Conservation (phyloP, 2,888 invertebrate genomes). For the Lithosia quadra region DNA sequence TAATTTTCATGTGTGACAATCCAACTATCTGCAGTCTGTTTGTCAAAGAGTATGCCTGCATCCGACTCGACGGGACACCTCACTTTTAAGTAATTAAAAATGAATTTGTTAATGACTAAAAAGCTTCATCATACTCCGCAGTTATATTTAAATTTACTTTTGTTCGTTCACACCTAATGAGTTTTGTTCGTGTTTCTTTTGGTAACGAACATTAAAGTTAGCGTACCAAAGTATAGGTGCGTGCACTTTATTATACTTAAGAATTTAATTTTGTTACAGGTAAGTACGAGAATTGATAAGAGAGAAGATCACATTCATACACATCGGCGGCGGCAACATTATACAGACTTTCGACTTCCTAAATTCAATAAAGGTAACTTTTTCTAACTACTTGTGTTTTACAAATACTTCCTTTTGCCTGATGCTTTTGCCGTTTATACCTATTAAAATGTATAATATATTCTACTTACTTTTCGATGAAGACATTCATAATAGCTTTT, state of each 20-base stretch:
- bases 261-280: neutral
- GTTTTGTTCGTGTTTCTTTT: constrained; percentile 4
- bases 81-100: neutral
- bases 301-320: too few relatives aligned
- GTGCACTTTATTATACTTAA: neutral
- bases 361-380: neutral
- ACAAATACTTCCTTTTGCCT: neutral
- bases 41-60: neutral
- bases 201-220: neutral
- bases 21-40: neutral
- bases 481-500: too few relatives aligned
- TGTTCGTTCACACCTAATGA: neutral
- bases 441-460: too few relatives aligned
- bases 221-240: neutral
- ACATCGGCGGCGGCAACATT: too few relatives aligned
- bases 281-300: neutral
- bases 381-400: neutral
- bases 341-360: neutral
- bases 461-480: too few relatives aligned
- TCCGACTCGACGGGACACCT: neutral
- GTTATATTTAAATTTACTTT: neutral
- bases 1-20: neutral
- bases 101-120: neutral
- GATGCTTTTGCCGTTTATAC: too few relatives aligned
- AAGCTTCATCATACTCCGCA: neutral